phyloP scores from a whole-genome alignment of 2,888 invertebrate species.

The Parnassius mnemosyne region DNA sequence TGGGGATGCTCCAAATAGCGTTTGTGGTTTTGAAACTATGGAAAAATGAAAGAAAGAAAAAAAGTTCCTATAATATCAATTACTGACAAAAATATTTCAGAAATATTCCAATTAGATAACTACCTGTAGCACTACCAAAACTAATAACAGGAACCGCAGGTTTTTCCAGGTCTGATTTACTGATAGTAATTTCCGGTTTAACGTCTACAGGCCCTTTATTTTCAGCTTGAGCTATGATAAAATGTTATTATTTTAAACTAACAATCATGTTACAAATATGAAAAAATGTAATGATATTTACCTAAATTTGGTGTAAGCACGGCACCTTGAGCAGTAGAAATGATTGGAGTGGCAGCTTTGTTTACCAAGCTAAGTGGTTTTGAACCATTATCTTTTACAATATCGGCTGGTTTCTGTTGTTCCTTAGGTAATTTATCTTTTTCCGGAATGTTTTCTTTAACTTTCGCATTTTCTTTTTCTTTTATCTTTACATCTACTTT shows the following conservation, averaged over 20 bases:
- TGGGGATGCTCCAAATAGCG: conserved; percentile 26
- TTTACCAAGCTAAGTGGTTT: conserved; percentile 44
- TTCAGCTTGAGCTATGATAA: conserved; percentile 37
- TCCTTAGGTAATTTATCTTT: conserved; percentile 29
- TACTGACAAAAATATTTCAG: too few species aligned
- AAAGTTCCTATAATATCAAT: too few species aligned
- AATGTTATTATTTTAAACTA: conserved; percentile 1
- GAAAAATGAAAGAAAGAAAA: background rate
- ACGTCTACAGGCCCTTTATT: conserved; percentile 31
- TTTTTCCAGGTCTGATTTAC: conserved; percentile 31
- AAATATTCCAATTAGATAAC: conserved; percentile 4
- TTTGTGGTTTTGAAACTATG: conserved; percentile 23
- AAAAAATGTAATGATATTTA: background rate
- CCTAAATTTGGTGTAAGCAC: background rate
- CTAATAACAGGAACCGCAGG: conserved; percentile 44
- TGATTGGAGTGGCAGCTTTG: conserved; percentile 37
- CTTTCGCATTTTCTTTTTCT: conserved; percentile 44
- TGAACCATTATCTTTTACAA: conserved; percentile 39
- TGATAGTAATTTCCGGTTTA: conserved; percentile 34
- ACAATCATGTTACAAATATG: background rate
- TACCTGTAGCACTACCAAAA: conserved; percentile 39
- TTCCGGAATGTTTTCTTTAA: conserved; percentile 52
- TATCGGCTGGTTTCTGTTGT: conserved; percentile 20
- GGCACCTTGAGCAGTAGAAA: conserved; percentile 33
- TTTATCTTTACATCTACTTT: conserved; percentile 39